Percentiles rank a stretch among this genome's conserved stretches.
Evolutionary conservation across 2,797 vertebrate species (phyloP).

Genomic region (Jordanella pulchra): DNA sequence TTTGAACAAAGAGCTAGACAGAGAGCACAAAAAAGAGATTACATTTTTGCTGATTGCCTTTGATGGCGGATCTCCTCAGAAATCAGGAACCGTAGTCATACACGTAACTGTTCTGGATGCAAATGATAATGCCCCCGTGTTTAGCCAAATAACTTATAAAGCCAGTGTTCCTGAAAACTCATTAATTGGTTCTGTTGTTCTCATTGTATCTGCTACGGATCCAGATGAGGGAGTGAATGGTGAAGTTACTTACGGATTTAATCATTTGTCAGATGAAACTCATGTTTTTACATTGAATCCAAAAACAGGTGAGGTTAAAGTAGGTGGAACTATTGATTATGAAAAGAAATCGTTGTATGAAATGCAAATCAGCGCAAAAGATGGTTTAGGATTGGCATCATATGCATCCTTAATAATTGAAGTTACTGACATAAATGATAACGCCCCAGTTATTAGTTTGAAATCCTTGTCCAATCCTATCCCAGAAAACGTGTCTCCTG

Average conservation of each 20-base stretch:
- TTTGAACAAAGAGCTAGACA: no score
- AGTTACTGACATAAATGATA: slow-evolving; percentile 70
- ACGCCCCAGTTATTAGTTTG: slow-evolving; percentile 70
- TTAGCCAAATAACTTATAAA: slow-evolving; percentile 54
- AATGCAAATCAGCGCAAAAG: slow-evolving; percentile 48
- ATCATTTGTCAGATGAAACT: slow-evolving; percentile 12
- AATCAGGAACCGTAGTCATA: slow-evolving; percentile 50
- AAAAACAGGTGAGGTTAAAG: slow-evolving; percentile 40
- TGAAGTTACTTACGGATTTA: slow-evolving; percentile 70
- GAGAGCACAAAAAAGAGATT: slow-evolving; percentile 48
- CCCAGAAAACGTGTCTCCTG: slow-evolving; percentile 71
- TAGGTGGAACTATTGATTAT: slow-evolving; percentile 56
- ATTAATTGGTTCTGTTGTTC: slow-evolving; percentile 44
- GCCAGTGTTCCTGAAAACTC: slow-evolving; percentile 44
- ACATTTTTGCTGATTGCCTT: slow-evolving; percentile 59
- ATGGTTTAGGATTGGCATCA: slow-evolving; percentile 62
- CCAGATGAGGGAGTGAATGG: slow-evolving; percentile 62
- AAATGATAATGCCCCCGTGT: slow-evolving; percentile 67
- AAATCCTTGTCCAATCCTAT: slow-evolving; percentile 71
- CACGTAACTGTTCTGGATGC: slow-evolving; percentile 69
- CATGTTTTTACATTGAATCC: slow-evolving; percentile 43
- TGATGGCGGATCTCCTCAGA: slow-evolving; percentile 69
- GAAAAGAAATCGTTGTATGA: slow-evolving; percentile 19
- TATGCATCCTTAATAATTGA: slow-evolving; percentile 63
- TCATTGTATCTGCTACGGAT: slow-evolving; percentile 57